Percentiles rank a stretch among this genome's conserved stretches.
Conservation (phyloP, 2,888 invertebrate genomes). For the Neelides folsomi region DNA sequence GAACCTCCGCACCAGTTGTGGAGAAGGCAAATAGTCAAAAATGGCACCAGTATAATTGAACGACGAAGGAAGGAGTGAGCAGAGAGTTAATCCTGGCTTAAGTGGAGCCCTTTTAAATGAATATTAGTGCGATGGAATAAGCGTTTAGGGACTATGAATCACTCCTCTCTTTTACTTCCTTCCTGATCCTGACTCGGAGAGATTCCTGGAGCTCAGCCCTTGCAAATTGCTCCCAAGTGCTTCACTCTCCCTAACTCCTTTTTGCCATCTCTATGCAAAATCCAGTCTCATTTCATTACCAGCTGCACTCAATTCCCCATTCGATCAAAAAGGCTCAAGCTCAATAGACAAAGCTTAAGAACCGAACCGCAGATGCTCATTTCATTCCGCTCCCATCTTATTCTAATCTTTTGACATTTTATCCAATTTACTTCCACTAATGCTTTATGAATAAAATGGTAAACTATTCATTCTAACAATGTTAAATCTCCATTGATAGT, state of each 20-base stretch:
- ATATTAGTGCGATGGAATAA: slow-evolving; percentile 26
- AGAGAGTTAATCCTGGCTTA: slow-evolving; percentile 27
- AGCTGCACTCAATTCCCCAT: no score
- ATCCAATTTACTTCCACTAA: no score
- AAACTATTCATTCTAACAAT: not conserved
- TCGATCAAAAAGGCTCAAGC: no score
- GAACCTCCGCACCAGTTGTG: not conserved
- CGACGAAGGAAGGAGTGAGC: slow-evolving; percentile 16
- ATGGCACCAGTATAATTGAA: slow-evolving; percentile 27
- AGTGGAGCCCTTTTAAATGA: slow-evolving; percentile 25
- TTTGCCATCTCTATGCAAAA: not conserved
- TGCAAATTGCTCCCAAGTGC: slow-evolving; percentile 23
- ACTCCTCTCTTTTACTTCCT: slow-evolving; percentile 22
- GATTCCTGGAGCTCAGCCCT: slow-evolving; percentile 13
- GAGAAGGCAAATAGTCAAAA: slow-evolving; percentile 21
- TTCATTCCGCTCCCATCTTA: no score
- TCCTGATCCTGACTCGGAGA: slow-evolving; percentile 11
- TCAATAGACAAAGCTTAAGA: no score
- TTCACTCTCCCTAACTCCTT: slow-evolving; percentile 3
- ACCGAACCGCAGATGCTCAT: no score
- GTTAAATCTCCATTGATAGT: no score
- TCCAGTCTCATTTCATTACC: no score
- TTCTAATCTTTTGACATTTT: no score
- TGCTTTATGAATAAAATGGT: no score
- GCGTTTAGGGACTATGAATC: slow-evolving; percentile 29